A percentile compares a stretch with the other conserved stretches of the same genome.
These are phyloP conservation scores for Leucania comma DNA, from an alignment of 2,888 invertebrate genomes.

Conservation along the genomic window DNA sequence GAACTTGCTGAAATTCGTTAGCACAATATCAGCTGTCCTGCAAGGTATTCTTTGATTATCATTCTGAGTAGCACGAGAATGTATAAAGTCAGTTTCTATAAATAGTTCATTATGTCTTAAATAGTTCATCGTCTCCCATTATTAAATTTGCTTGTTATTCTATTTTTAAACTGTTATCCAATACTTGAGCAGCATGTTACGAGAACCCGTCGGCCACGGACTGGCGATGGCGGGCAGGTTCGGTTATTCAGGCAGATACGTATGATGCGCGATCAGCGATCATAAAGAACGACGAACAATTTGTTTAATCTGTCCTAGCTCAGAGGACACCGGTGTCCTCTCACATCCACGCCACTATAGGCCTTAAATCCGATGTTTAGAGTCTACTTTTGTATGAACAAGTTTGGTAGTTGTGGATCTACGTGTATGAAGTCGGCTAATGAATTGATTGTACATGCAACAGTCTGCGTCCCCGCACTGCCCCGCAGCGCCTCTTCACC, in stretches of 20 bases:
- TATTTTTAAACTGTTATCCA: background rate
- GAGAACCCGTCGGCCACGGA: background rate
- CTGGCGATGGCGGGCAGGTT: background rate
- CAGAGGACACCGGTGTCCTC: no score
- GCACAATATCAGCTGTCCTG: no score
- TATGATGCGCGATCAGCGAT: background rate
- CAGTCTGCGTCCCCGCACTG: background rate
- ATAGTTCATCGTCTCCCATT: background rate
- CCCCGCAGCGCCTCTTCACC: background rate
- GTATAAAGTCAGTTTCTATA: background rate
- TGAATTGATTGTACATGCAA: constrained; percentile 14
- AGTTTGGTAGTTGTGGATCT: no score
- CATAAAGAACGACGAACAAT: background rate
- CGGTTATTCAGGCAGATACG: background rate
- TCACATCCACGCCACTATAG: no score
- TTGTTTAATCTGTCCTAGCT: no score
- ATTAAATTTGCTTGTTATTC: background rate
- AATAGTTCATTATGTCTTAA: background rate
- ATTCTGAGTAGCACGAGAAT: no score
- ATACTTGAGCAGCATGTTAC: background rate
- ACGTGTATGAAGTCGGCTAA: constrained; percentile 7
- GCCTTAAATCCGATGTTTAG: no score
- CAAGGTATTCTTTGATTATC: no score
- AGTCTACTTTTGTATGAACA: no score
- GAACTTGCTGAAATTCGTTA: no score